Evolutionary conservation across 1,140 invertebrate genomes (phyloP), one percentile per base, ranked within the genome.

Genomic region (Augochlora pura): DNA sequence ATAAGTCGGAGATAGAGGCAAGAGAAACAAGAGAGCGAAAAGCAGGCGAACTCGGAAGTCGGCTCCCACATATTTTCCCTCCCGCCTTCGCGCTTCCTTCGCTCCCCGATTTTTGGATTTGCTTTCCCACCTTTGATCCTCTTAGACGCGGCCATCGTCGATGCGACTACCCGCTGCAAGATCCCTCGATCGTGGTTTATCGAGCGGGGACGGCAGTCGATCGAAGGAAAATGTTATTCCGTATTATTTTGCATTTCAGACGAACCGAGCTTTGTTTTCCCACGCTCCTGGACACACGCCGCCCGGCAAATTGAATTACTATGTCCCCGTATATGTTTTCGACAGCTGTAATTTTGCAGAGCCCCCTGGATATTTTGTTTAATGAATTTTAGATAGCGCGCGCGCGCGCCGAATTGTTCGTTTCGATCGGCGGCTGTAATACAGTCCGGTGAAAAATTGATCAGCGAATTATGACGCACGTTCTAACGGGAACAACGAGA

Each of bases 211-310:
- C 63, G 25, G 39, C 39, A 25, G 23, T 39, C 63, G 27, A 66
- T 75, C 38, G 49, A 67, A 67, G 73, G 57, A 75, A 54, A 75
- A 75, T 57, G 64, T 75, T 75, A 57, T 75, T 42, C 49, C 16
- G 46, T 66, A 75, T 75, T 42, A 67, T 75, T 75, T 67, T 54
- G n/a, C 32, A 49, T 75, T 65, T 21, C 21, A 16, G 5, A 8
- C 18, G 62, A 16, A 1, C 23, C 42, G 0, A 18, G 32, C 21
- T 32, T 49, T 49, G 7, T 59, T 49, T n/a, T 63, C 32, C 3
- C 57, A 25, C 23, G 23, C 9, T 60, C 12, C 7, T 23, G 8
- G 23, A 1, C 49, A 46, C 32, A 32, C 32, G 32, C 32, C 42
- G 42, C n/a, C n/a, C n/a, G n/a, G n/a, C 42, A 14, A 12, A 46